Conservation (phyloP, 2,113 vertebrate genomes). For the Rhipidura dahli region DNA sequence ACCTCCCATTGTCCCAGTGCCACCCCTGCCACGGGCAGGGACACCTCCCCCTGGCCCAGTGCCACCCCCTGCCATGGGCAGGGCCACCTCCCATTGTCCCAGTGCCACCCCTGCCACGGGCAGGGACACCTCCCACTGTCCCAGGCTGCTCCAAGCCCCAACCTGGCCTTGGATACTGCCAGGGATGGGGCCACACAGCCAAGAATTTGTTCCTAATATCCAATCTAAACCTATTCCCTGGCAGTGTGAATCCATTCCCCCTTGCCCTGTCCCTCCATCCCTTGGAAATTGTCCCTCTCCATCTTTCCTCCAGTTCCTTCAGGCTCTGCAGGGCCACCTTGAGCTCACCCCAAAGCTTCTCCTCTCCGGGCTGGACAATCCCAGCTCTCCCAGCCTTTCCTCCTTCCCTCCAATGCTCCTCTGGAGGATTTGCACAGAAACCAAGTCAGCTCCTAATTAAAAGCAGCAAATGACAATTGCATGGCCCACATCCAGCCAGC, state of each 20-base stretch:
- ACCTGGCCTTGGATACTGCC: not conserved
- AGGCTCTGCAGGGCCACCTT: accelerated
- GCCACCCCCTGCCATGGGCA: not conserved
- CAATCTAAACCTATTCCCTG: not conserved
- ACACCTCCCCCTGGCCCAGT: not conserved
- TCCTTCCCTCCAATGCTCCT: not conserved
- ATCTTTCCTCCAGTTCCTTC: not conserved
- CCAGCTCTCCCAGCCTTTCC: not conserved
- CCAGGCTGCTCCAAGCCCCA: not conserved
- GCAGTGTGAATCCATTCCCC: not conserved
- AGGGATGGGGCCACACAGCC: not conserved
- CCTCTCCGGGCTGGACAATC: not conserved
- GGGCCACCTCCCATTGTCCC: not conserved
- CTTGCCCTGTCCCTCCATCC: not conserved
- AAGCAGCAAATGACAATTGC: not conserved
- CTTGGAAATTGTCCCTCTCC: not conserved
- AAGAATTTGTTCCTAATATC: not conserved
- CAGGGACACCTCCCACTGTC: not conserved
- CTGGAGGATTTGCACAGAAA: not conserved
- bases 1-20: accelerated
- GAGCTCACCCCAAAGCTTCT: not conserved
- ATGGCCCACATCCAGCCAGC: not conserved
- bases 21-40: not conserved
- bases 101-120: not conserved
- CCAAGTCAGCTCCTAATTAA: not conserved